phyloP scores from a whole-genome alignment of 2,797 vertebrate species.

The Borostomias antarcticus region DNA sequence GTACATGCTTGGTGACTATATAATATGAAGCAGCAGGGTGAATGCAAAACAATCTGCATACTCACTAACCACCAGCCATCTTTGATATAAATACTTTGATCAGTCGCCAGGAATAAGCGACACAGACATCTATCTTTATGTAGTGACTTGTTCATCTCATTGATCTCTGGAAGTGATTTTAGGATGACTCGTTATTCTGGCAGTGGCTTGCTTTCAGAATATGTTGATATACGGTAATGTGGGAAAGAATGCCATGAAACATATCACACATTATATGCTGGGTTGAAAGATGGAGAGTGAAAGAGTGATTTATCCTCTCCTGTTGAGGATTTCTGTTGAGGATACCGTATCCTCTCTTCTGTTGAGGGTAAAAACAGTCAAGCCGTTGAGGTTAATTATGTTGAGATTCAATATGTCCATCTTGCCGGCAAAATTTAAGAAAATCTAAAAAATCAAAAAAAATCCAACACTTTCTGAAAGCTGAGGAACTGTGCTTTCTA shows the following conservation, averaged over 20 bases:
- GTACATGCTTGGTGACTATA: constrained; percentile 12
- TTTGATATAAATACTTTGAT: constrained; percentile 5
- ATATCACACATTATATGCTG: constrained; percentile 7
- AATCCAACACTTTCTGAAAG: background rate
- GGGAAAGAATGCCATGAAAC: constrained; percentile 1
- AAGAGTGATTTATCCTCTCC: constrained; percentile 10
- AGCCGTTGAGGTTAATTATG: too few species aligned
- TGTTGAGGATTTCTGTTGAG: too few species aligned
- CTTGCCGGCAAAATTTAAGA: too few species aligned
- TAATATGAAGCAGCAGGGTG: constrained; percentile 24
- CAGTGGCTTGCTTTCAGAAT: constrained; percentile 8
- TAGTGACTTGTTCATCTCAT: background rate
- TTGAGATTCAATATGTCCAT: too few species aligned
- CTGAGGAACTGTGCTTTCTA: background rate
- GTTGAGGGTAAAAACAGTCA: too few species aligned
- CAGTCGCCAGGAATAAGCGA: background rate
- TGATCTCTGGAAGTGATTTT: background rate
- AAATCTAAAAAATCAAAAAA: too few species aligned
- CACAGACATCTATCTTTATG: constrained; percentile 7
- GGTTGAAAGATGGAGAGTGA: background rate
- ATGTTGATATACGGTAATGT: background rate
- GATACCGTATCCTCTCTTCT: too few species aligned
- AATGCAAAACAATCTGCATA: constrained; percentile 1
- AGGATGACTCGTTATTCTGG: background rate
- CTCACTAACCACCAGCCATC: background rate